A percentile compares a stretch with the other conserved stretches of the same genome.
Evolutionary conservation across 2,797 vertebrate genomes (phyloP).

Genomic region (Manis crassicaudata): DNA sequence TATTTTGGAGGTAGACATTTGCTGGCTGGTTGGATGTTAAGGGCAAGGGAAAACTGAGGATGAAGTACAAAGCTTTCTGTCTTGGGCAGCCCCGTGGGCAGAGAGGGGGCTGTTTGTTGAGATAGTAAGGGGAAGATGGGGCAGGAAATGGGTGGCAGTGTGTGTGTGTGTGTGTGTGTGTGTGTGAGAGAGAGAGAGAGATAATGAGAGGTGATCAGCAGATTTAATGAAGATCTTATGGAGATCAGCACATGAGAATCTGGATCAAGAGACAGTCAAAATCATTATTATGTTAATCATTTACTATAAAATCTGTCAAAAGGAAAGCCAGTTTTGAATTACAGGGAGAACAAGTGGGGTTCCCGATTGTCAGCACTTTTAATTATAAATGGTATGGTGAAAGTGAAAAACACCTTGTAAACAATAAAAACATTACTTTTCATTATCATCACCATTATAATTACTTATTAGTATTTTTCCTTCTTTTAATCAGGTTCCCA

Average conservation of each 20-base stretch:
- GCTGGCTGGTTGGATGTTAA: not conserved
- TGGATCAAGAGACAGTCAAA: not conserved
- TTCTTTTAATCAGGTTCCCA: not conserved
- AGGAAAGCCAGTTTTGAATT: not conserved
- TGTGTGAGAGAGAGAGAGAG: fast-evolving
- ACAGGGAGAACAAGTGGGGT: not conserved
- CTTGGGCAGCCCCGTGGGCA: not conserved
- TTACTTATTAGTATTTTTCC: not conserved
- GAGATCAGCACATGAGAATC: not conserved
- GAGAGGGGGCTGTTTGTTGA: not conserved
- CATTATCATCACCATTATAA: not conserved
- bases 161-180: too few species aligned
- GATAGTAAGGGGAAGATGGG: not conserved
- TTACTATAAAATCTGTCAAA: not conserved
- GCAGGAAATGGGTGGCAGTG: too few species aligned
- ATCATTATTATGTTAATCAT: not conserved
- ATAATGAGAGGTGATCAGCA: not conserved
- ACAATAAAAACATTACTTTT: not conserved
- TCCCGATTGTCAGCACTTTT: not conserved
- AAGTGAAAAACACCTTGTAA: not conserved
- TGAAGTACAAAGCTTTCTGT: not conserved
- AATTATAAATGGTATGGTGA: not conserved
- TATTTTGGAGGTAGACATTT: not conserved
- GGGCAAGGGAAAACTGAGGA: not conserved
- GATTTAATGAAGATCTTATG: not conserved